Percentiles rank a stretch among this genome's conserved stretches.
phyloP scores from a whole-genome alignment of 2,113 vertebrate species.

The Ceyx melanurus region DNA sequence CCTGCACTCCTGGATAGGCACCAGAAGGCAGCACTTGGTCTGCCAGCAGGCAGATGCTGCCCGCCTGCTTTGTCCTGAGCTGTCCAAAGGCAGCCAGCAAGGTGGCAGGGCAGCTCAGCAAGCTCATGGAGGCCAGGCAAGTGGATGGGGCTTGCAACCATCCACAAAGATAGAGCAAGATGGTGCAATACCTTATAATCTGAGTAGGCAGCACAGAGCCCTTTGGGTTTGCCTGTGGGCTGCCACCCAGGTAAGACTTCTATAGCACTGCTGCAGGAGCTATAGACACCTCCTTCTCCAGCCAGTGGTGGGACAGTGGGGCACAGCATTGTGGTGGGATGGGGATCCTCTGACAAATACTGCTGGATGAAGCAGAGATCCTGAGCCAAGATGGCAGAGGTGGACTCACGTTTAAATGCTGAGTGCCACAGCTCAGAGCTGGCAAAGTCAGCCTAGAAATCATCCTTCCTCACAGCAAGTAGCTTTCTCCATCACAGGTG shows the following conservation, averaged over 20 bases:
- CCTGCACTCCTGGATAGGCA: not conserved
- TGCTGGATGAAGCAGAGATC: not conserved
- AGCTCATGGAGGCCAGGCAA: not conserved
- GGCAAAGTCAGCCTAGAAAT: not conserved
- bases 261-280: not conserved
- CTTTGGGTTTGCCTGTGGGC: not conserved
- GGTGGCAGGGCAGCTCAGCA: not conserved
- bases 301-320: not conserved
- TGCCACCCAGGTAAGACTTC: not conserved
- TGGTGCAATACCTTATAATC: not conserved
- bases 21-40: fast-evolving
- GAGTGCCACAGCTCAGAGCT: not conserved
- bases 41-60: not conserved
- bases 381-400: not conserved
- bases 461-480: not conserved
- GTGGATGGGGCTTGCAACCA: not conserved
- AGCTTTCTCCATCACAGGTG: not conserved
- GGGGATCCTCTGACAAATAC: not conserved
- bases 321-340: not conserved
- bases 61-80: not conserved
- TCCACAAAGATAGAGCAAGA: not conserved
- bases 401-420: not conserved
- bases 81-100: not conserved
- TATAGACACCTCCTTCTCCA: not conserved
- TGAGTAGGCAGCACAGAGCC: not conserved